Percentiles rank a stretch among this genome's conserved stretches.
phyloP scores from a whole-genome alignment of 37 sponge, comb jelly and placozoan species.

The Mnemiopsis leidyi region DNA sequence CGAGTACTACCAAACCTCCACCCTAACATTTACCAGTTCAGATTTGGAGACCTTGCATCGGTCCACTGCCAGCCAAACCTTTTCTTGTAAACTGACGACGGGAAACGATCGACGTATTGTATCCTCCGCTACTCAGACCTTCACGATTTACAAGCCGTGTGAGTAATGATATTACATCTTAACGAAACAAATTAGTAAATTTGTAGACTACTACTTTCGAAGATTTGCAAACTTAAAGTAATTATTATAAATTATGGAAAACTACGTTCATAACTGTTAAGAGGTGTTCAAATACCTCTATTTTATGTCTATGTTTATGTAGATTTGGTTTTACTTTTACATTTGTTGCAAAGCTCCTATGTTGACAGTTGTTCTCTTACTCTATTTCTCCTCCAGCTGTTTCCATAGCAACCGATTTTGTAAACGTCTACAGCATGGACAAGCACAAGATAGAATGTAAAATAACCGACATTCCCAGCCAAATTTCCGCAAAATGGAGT shows the following conservation, averaged over 20 bases:
- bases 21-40: background rate
- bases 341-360: no score
- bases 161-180: background rate
- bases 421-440: background rate
- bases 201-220: no score
- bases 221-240: no score
- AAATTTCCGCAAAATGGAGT: background rate
- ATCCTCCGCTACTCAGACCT: background rate
- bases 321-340: no score
- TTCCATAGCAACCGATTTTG: background rate
- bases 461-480: background rate
- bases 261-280: no score
- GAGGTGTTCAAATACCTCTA: no score
- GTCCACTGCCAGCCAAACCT: background rate
- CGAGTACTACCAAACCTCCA: background rate
- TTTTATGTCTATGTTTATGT: no score
- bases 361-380: background rate
- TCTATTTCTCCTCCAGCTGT: background rate
- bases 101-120: background rate
- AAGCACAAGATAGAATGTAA: background rate
- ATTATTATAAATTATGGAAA: no score
- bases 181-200: no score
- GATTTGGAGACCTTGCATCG: background rate
- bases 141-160: background rate
- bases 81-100: background rate